Percentiles rank a stretch among this genome's conserved stretches.
phyloP scores from a whole-genome alignment of 2,113 vertebrate species.

The Strigops habroptila region DNA sequence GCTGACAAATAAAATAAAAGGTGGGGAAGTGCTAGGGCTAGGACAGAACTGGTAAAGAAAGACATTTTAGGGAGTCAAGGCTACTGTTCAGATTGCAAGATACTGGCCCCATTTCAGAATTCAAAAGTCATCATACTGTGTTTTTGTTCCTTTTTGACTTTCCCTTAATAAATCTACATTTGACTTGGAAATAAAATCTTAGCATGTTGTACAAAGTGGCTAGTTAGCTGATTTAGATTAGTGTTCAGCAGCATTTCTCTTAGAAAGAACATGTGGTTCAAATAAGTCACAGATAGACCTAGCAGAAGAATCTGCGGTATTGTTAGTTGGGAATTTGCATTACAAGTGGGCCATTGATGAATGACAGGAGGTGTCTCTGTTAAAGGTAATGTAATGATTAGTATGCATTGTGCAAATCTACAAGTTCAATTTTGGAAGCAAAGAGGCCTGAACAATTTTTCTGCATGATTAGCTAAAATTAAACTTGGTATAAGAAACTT shows the following conservation, averaged over 20 bases:
- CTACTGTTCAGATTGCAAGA: neutral
- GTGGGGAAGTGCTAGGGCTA: neutral
- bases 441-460: neutral
- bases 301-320: neutral
- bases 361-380: neutral
- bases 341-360: neutral
- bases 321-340: slow-evolving; percentile 17
- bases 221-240: neutral
- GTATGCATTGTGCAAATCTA: neutral
- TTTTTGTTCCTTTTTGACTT: neutral
- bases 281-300: neutral
- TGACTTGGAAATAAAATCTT: neutral
- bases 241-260: neutral
- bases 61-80: neutral
- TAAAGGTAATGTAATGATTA: slow-evolving; percentile 16
- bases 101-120: neutral
- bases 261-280: neutral
- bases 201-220: neutral
- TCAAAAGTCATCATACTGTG: neutral
- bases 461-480: slow-evolving; percentile 1
- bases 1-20: neutral
- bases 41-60: neutral
- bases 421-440: slow-evolving; percentile 9
- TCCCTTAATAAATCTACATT: neutral
- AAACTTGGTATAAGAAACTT: neutral